Conservation (phyloP, 2,888 invertebrate genomes). For the Selenia dentaria region DNA sequence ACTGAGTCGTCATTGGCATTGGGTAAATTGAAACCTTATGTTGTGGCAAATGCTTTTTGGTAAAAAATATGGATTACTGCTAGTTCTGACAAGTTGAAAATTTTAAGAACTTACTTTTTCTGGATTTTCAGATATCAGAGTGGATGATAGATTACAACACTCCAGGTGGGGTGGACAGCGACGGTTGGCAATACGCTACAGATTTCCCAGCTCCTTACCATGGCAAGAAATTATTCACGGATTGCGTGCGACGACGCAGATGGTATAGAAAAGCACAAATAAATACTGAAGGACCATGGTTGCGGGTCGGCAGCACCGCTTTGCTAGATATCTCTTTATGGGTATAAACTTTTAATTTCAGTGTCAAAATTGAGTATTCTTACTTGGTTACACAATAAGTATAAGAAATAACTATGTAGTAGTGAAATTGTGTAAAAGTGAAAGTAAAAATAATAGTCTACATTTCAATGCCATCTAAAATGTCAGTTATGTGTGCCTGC, state of each 20-base stretch:
- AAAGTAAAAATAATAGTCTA: too few species aligned
- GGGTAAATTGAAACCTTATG: conserved; percentile 80
- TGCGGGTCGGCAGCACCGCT: conserved; percentile 93
- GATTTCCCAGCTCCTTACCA: conserved; percentile 96
- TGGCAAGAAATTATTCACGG: conserved; percentile 93
- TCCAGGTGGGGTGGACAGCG: conserved; percentile 94
- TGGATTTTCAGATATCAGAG: conserved; percentile 87
- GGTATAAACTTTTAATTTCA: conserved; percentile 69
- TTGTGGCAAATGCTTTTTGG: too few species aligned
- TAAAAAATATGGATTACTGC: too few species aligned
- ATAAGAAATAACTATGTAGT: too few species aligned
- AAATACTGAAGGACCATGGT: conserved; percentile 94
- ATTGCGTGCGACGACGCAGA: conserved; percentile 93
- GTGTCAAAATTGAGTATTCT: too few species aligned
- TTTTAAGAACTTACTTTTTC: not conserved
- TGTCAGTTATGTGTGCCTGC: too few species aligned
- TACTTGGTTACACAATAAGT: too few species aligned
- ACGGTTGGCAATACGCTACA: conserved; percentile 98
- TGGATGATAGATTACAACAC: conserved; percentile 97
- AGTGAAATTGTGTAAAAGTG: too few species aligned
- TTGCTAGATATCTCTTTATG: conserved; percentile 92
- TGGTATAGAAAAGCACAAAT: conserved; percentile 94
- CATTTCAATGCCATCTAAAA: too few species aligned
- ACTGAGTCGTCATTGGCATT: conserved; percentile 94
- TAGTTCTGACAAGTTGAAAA: too few species aligned